Evolutionary conservation across 2,888 invertebrate genomes (phyloP).

Genomic region (Allolobophora icterica): DNA sequence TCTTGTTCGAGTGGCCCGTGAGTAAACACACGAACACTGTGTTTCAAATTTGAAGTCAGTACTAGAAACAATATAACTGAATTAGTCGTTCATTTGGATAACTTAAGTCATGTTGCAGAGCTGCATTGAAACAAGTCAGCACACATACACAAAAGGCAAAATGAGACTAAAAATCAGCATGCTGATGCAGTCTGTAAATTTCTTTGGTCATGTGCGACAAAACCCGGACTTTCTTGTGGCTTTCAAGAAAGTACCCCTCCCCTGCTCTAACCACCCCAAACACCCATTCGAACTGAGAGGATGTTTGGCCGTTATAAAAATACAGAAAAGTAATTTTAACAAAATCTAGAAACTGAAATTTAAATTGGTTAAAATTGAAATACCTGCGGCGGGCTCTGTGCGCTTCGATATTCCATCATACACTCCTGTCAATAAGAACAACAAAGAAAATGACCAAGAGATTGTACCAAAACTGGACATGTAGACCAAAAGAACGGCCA

Average conservation of each 20-base stretch:
- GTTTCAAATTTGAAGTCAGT: not conserved
- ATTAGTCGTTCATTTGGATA: not conserved
- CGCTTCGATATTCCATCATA: not conserved
- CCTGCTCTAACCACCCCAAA: too few species aligned
- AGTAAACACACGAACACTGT: not conserved
- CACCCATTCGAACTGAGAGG: not conserved
- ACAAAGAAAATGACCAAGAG: not conserved
- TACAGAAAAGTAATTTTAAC: not conserved
- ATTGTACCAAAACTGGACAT: not conserved
- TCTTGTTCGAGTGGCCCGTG: not conserved
- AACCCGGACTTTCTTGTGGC: not conserved
- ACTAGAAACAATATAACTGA: not conserved
- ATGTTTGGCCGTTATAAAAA: not conserved
- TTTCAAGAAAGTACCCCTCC: not conserved
- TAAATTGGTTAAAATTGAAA: not conserved
- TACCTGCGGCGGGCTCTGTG: slow-evolving; percentile 19
- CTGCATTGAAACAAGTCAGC: too few species aligned
- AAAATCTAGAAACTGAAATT: not conserved
- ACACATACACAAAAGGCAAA: not conserved
- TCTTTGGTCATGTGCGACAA: not conserved
- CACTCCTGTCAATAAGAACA: slow-evolving; percentile 3
- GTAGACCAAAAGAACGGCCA: not conserved
- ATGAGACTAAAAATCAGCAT: not conserved
- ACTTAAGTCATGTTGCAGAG: not conserved
- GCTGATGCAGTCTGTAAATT: not conserved